Evolutionary conservation across 2,797 vertebrate species (phyloP).

Genomic region (Pteronotus mesoamericanus): DNA sequence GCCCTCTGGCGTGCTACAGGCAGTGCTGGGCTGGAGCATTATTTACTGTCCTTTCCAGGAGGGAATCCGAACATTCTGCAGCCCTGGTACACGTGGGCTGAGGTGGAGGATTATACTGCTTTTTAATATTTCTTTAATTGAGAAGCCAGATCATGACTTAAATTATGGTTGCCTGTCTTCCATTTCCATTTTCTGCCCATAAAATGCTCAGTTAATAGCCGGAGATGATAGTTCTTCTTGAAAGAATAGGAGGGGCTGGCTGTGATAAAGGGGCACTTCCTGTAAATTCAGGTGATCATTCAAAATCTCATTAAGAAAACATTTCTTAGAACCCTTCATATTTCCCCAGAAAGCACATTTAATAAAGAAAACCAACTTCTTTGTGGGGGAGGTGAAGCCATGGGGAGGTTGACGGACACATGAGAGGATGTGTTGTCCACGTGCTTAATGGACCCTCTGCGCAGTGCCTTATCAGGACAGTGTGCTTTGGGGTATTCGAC

Average conservation of each 20-base stretch:
- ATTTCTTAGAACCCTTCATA: background rate
- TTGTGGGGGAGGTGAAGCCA: background rate
- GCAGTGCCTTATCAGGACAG: background rate
- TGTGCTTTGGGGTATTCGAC: background rate
- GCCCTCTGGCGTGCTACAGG: background rate
- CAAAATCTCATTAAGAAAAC: conserved; percentile 44
- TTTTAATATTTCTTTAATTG: conserved; percentile 54
- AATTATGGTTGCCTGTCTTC: conserved; percentile 9
- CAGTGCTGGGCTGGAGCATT: background rate
- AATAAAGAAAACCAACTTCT: conserved; percentile 9
- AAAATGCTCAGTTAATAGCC: conserved; percentile 33
- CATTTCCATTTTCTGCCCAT: background rate
- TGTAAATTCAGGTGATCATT: conserved; percentile 37
- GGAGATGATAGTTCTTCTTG: conserved; percentile 1
- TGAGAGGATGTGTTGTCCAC: background rate
- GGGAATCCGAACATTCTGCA: conserved; percentile 22
- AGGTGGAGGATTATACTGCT: conserved; percentile 41
- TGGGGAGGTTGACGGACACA: background rate
- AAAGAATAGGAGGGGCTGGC: conserved; percentile 6
- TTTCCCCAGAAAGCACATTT: background rate
- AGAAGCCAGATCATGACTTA: conserved; percentile 37
- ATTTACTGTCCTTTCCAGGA: conserved; percentile 34
- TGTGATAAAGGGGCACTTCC: conserved; percentile 45
- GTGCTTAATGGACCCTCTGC: background rate
- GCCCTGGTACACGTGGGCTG: background rate